phyloP scores from a whole-genome alignment of 2,797 vertebrate genomes.

The Poecilia wingei region DNA sequence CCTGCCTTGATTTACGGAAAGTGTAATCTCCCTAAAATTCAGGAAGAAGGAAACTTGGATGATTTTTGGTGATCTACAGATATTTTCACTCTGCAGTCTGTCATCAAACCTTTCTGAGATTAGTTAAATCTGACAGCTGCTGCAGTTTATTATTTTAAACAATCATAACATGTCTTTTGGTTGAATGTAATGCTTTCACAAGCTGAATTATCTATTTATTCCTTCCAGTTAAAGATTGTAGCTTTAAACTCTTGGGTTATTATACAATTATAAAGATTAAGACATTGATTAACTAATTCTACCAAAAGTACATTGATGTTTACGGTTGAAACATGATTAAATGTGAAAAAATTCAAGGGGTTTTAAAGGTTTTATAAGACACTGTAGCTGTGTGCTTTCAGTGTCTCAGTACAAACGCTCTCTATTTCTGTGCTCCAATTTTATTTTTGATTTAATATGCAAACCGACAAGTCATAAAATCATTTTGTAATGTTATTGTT shows the following conservation, averaged over 20 bases:
- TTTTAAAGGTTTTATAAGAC: background rate
- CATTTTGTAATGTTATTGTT: background rate
- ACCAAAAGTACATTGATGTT: background rate
- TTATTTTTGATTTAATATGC: background rate
- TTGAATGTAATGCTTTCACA: background rate
- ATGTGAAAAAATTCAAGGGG: background rate
- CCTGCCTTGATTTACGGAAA: background rate
- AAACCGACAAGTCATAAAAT: background rate
- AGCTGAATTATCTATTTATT: background rate
- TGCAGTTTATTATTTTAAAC: background rate
- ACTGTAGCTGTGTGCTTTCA: background rate
- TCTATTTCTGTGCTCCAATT: background rate
- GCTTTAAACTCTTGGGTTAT: conserved; percentile 11
- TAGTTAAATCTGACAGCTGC: background rate
- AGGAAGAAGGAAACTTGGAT: background rate
- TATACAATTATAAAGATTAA: conserved; percentile 45
- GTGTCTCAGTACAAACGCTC: background rate
- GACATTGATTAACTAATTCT: background rate
- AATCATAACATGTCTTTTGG: background rate
- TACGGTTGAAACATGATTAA: background rate
- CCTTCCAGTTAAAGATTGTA: background rate
- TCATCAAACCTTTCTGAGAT: background rate
- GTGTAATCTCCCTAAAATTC: background rate
- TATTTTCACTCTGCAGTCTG: background rate
- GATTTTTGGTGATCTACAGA: background rate